Conservation (phyloP, 2,888 invertebrate species). For the Tanypteryx hageni region DNA sequence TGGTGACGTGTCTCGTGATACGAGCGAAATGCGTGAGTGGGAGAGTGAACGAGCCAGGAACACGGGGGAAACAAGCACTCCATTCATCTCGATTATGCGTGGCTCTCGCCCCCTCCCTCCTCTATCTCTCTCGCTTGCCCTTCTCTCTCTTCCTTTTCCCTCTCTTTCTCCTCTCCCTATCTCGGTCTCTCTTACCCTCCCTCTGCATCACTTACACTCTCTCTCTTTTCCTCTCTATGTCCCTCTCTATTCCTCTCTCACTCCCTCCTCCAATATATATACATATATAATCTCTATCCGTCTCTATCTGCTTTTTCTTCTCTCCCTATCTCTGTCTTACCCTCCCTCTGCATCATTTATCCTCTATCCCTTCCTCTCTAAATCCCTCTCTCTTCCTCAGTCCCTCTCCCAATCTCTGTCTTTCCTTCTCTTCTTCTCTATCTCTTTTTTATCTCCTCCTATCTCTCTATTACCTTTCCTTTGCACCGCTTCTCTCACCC, state of each 20-base stretch:
- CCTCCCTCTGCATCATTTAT: background rate
- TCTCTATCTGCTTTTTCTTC: background rate
- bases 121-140: background rate
- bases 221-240: background rate
- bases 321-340: too few relatives aligned
- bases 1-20: conserved; percentile 56
- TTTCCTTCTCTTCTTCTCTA: background rate
- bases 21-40: background rate
- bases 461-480: too few relatives aligned
- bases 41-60: background rate
- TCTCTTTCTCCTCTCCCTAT: background rate
- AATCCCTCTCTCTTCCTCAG: background rate
- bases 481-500: background rate
- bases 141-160: background rate
- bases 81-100: conserved; percentile 60
- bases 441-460: background rate
- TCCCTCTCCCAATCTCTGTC: background rate
- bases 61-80: conserved; percentile 1
- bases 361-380: background rate
- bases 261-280: too few relatives aligned
- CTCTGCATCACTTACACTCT: background rate
- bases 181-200: background rate
- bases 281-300: too few relatives aligned
- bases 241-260: background rate
- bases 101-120: background rate